Evolutionary conservation across 1,140 invertebrate genomes (phyloP), one percentile per base, ranked within the genome.

Genomic region (Drosophila kepulauana): DNA sequence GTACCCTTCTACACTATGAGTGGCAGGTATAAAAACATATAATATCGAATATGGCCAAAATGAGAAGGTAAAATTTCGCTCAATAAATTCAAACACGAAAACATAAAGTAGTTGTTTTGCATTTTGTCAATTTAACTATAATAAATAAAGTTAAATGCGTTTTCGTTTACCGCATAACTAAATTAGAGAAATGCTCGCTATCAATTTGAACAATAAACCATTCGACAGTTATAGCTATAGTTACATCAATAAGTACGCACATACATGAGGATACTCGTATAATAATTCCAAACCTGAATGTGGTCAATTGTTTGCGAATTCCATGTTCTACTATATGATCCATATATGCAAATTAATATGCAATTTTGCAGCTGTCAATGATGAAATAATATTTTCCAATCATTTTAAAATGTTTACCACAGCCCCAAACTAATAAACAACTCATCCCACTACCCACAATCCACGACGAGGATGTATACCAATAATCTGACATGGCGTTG

Each of bases 341-440:
- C 63, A 68, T 85, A 57, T 69, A 77, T 79, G 73, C 80, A 88
- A 88, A 88, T 88, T 73, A 82, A 68, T 74, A 82, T 59, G 72
- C 62, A 43, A 64, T 57, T 67, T 69, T 67, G 69, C 84, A 84
- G 84, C 84, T 86, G 84, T 82, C 73, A 88, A 72, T 87, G 65
- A 78, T 79, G 66, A 54, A 78, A 87, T 87, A 87, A 84, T 88
- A 84, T 87, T 87, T 68, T 82, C 82, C 80, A 82, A 88, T 88
- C 86, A 82, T 82, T 82, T 79, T 48, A 49, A 73, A 88, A 77
- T 82, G 68, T 57, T 63, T 30, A 51, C 69, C 75, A 61, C 63
- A 33, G 46, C 41, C 43, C 54, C 35, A 38, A 62, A n/a, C 59
- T 45, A 66, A 82, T 75, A 77, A 76, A 66, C 54, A 66, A 65